Percentiles rank a stretch among this genome's conserved stretches.
Conservation (phyloP, 1,140 invertebrate genomes). For the Diabrotica virgifera region DNA sequence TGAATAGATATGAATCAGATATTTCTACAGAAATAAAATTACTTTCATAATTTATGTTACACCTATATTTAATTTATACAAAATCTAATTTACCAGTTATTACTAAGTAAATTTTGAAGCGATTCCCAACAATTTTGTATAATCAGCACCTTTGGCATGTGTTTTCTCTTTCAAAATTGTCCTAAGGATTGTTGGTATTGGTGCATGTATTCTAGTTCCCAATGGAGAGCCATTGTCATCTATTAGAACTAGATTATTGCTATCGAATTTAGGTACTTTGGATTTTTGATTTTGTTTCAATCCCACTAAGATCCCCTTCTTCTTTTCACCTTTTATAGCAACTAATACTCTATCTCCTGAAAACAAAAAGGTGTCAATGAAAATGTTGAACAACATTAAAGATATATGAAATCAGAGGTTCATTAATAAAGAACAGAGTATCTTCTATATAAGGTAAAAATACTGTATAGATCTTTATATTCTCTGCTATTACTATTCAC, state of each 20-base stretch:
- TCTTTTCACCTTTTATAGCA: conserved; percentile 96
- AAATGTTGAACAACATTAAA: not conserved
- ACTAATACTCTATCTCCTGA: conserved; percentile 86
- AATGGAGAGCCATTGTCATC: conserved; percentile 91
- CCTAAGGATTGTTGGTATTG: conserved; percentile 89
- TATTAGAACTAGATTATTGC: conserved; percentile 94
- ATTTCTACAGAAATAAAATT: not conserved
- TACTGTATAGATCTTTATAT: no score
- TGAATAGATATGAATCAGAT: no score
- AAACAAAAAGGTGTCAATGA: conserved; percentile 22
- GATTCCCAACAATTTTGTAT: conserved; percentile 92
- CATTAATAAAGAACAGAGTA: no score
- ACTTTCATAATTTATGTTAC: not conserved
- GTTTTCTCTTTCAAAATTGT: conserved; percentile 82
- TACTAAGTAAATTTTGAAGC: conserved; percentile 89
- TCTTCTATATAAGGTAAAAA: no score
- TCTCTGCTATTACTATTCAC: no score
- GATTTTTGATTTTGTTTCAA: conserved; percentile 79
- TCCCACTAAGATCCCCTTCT: conserved; percentile 93
- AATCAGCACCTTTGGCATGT: conserved; percentile 81
- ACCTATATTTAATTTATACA: not conserved
- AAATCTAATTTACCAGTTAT: not conserved
- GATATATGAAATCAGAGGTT: not conserved
- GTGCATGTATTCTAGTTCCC: conserved; percentile 91
- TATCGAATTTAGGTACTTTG: conserved; percentile 90